Conservation (phyloP, 2,888 invertebrate species). For the Scaeva pyrastri region DNA sequence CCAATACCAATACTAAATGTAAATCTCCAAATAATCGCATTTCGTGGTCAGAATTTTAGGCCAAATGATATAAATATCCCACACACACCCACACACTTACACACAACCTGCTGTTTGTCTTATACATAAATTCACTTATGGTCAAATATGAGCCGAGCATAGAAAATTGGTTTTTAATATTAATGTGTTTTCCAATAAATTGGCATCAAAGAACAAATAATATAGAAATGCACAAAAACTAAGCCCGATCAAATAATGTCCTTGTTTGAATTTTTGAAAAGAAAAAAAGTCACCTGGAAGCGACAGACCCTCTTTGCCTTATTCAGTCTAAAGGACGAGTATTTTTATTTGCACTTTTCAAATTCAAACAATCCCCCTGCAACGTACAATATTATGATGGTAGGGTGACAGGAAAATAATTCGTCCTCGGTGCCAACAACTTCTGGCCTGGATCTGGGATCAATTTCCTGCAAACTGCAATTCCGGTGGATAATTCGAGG, state of each 20-base stretch:
- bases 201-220: neutral
- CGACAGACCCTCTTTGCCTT: neutral
- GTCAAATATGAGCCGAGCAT: neutral
- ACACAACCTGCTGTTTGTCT: slow-evolving; percentile 8
- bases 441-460: slow-evolving; percentile 20
- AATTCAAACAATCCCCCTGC: neutral
- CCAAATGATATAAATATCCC: slow-evolving; percentile 26
- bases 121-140: neutral
- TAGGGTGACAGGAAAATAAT: slow-evolving; percentile 21
- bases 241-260: neutral
- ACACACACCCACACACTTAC: no score
- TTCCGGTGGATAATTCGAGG: slow-evolving; percentile 26
- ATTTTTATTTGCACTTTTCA: neutral
- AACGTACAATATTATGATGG: neutral
- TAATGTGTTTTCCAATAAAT: slow-evolving; percentile 16
- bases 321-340: neutral
- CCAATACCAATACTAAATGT: slow-evolving; percentile 27
- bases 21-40: slow-evolving; percentile 34
- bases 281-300: neutral
- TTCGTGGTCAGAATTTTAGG: slow-evolving; percentile 30
- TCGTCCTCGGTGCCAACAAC: slow-evolving; percentile 11
- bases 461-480: slow-evolving; percentile 19
- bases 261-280: neutral
- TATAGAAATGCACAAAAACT: neutral
- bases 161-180: slow-evolving; percentile 14